phyloP scores from a whole-genome alignment of 2,888 invertebrate species.

The Sesia bembeciformis region DNA sequence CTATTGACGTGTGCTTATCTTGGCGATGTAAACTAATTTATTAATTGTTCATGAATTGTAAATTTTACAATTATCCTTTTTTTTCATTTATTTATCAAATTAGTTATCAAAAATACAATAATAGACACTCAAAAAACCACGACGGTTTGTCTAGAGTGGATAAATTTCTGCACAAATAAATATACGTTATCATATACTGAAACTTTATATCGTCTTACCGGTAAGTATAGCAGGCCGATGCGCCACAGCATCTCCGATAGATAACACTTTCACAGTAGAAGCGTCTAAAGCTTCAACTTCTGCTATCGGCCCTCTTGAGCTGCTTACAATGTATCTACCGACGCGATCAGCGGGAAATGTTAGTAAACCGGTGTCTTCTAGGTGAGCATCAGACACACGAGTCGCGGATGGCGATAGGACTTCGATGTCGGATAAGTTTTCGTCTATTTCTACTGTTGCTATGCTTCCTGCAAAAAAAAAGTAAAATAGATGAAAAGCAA shows the following conservation, averaged over 20 bases:
- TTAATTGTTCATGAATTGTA: too few relatives aligned
- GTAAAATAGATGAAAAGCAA: too few relatives aligned
- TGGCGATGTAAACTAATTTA: too few relatives aligned
- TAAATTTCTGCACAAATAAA: too few relatives aligned
- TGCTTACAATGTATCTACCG: constrained; percentile 82
- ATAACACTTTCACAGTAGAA: constrained; percentile 79
- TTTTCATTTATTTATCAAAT: too few relatives aligned
- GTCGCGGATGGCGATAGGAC: constrained; percentile 79
- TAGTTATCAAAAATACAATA: too few relatives aligned
- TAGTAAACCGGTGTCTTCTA: constrained; percentile 75
- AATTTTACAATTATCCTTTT: too few relatives aligned
- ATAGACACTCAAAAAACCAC: too few relatives aligned
- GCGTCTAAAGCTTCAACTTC: constrained; percentile 87
- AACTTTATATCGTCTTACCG: constrained; percentile 54
- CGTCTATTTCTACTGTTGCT: constrained; percentile 77
- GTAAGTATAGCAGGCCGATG: constrained; percentile 87
- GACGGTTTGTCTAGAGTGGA: too few relatives aligned
- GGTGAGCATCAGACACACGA: constrained; percentile 75
- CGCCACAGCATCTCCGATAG: constrained; percentile 84
- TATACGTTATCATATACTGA: not conserved
- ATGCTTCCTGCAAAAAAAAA: constrained; percentile 39
- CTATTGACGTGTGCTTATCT: too few relatives aligned
- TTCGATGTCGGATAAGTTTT: constrained; percentile 78
- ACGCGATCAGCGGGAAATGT: constrained; percentile 86
- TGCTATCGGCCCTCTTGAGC: constrained; percentile 44